A percentile compares a stretch with the other conserved stretches of the same genome.
These are phyloP conservation scores for Danionella dracula DNA, from an alignment of 2,797 vertebrate species.

Conservation along the genomic window DNA sequence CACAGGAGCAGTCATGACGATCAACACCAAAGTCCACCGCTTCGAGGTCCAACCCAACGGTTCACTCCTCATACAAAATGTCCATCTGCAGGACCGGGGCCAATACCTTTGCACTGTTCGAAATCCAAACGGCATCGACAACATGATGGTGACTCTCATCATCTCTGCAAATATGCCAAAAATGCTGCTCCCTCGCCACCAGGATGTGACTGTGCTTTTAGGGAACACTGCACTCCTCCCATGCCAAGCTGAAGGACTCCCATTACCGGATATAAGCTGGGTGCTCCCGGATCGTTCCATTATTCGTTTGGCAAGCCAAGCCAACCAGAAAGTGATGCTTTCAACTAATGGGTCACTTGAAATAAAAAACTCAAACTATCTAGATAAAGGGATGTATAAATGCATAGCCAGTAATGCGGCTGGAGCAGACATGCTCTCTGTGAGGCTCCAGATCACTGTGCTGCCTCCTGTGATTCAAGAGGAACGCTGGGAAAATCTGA, in stretches of 20 bases:
- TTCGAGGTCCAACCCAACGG: constrained; percentile 88
- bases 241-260: constrained; percentile 80
- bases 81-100: constrained; percentile 84
- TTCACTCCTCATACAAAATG: constrained; percentile 78
- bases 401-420: constrained; percentile 88
- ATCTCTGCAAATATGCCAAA: constrained; percentile 79
- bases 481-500: constrained; percentile 71
- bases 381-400: constrained; percentile 83
- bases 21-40: constrained; percentile 70
- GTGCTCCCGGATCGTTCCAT: constrained; percentile 78
- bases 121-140: constrained; percentile 77
- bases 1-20: constrained; percentile 80
- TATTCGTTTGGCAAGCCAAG: constrained; percentile 58
- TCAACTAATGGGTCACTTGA: constrained; percentile 79
- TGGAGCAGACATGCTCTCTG: constrained; percentile 79
- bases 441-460: constrained; percentile 81
- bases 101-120: constrained; percentile 86
- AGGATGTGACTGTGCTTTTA: constrained; percentile 80
- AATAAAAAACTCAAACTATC: constrained; percentile 69
- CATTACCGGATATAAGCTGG: constrained; percentile 84
- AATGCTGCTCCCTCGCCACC: constrained; percentile 70
- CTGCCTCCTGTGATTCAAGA: constrained; percentile 85
- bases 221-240: constrained; percentile 78
- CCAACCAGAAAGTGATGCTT: constrained; percentile 64
- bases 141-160: constrained; percentile 69